Base-by-base conservation (phyloP, 2,888 invertebrate genomes). In the Cephonodes hylas region DNA sequence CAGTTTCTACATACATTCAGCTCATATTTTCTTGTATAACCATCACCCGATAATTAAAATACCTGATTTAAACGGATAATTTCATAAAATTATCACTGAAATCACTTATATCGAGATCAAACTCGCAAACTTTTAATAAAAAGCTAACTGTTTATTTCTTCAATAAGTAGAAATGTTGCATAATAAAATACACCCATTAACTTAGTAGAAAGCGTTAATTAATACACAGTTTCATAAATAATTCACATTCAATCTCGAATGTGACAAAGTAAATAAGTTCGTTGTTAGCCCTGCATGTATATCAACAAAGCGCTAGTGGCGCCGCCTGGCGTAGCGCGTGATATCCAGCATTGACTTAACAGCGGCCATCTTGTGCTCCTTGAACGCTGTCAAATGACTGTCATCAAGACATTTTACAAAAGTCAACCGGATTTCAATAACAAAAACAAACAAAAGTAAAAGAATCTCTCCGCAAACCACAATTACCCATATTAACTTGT, bases 341-440 rank as follows among this genome's bases (percentile, higher is more conserved):
- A 88, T 79, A 66, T 69, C 53, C 44, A 57, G n/a, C 67, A 68
- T 67, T 63, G 66, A 66, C 69, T 72, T 69, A 66, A 65, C 67
- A 69, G 64, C 83, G 70, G 87, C 89, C 89, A 90, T 90, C 80
- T 90, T 90, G 85, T 81, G 63, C 63, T 69, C 72, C 76, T 71
- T 81, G 85, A 83, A 79, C 79, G 79, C 86, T 91, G 90, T 89
- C 91, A 91, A 82, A 83, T 81, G 80, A 77, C 83, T 91, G 91
- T 91, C 91, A 91, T 75, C 69, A 75, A 80, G 91, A 91, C 91
- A 85, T 87, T 83, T 80, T 83, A 83, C 72, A 78, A 80, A 83
- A 86, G 86, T 87, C 88, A 89, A 82, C 72, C 65, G 70, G 75
- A 84, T 77, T 82, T 73, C 84, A 85, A 86, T 83, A 86, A 85